phyloP scores from a whole-genome alignment of 2,797 vertebrate species.

The Ateles fusciceps region DNA sequence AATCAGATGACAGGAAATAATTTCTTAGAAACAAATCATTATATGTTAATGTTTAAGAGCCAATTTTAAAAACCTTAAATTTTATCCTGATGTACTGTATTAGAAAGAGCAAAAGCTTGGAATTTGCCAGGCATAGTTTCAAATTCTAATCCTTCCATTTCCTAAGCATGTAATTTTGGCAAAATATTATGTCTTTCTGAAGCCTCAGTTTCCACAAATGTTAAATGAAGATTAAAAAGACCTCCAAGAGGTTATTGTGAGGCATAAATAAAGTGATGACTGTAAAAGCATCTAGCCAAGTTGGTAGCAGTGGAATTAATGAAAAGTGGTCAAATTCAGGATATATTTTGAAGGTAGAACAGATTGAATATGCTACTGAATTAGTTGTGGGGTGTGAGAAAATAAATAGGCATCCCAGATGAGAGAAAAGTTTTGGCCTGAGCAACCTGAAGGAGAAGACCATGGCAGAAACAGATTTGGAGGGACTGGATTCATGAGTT shows the following conservation, averaged over 20 bases:
- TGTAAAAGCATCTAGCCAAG: not conserved
- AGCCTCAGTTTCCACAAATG: not conserved
- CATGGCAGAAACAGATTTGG: not conserved
- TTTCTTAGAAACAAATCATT: slow-evolving; percentile 37
- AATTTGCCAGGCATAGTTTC: not conserved
- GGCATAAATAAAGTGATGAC: not conserved
- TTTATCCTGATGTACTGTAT: not conserved
- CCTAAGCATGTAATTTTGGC: not conserved
- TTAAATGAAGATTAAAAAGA: slow-evolving; percentile 26
- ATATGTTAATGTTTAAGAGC: not conserved
- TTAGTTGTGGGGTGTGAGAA: not conserved
- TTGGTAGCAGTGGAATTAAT: not conserved
- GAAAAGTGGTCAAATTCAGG: not conserved
- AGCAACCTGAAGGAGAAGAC: not conserved
- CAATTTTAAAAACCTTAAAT: not conserved
- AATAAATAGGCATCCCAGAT: not conserved
- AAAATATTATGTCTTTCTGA: not conserved
- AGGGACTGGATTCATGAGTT: not conserved
- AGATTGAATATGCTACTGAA: not conserved
- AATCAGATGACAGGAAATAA: not conserved
- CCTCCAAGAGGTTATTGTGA: not conserved
- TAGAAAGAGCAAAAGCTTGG: slow-evolving; percentile 50
- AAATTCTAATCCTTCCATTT: not conserved
- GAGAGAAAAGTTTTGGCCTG: not conserved
- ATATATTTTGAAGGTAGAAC: not conserved